A percentile compares a stretch with the other conserved stretches of the same genome.
Evolutionary conservation across 2,888 invertebrate genomes (phyloP).

Genomic region (Hirtodrosophila trivittata): DNA sequence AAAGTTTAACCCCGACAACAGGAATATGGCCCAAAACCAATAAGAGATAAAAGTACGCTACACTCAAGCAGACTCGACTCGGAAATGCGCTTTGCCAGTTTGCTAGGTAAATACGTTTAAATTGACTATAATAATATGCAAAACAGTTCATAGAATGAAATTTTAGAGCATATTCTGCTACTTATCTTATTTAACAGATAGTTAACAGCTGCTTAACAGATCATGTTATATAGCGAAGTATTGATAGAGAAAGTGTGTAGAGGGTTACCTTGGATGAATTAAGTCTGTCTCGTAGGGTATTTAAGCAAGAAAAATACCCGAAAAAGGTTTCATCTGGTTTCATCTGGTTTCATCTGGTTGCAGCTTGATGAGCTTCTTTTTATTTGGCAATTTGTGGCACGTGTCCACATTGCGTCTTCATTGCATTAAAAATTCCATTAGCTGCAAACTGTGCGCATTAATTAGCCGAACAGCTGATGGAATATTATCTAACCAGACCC

Average conservation of each 20-base stretch:
- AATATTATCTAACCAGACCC: conserved; percentile 34
- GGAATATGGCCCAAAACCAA: conserved; percentile 57
- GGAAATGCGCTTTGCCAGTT: not conserved
- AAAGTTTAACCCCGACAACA: conserved; percentile 41
- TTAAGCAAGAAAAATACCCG: not conserved
- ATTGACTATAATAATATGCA: no score
- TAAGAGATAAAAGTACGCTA: conserved; percentile 25
- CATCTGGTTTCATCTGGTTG: no score
- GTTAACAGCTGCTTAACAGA: no score
- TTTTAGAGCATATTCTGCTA: no score
- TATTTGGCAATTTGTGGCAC: conserved; percentile 48
- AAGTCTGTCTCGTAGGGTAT: conserved; percentile 20
- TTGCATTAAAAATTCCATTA: conserved; percentile 79
- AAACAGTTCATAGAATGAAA: no score
- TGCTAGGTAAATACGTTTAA: no score
- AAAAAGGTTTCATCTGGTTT: conserved; percentile 3
- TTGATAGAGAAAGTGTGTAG: no score
- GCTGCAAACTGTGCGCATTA: conserved; percentile 67
- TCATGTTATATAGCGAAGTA: no score
- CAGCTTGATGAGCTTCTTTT: conserved; percentile 11
- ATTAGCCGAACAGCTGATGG: conserved; percentile 57
- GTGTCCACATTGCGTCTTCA: conserved; percentile 56
- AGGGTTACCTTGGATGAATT: no score
- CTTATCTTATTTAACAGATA: not conserved
- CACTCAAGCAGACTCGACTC: not conserved